Conservation (phyloP, 1,140 invertebrate genomes). For the Liolophura sinensis region DNA sequence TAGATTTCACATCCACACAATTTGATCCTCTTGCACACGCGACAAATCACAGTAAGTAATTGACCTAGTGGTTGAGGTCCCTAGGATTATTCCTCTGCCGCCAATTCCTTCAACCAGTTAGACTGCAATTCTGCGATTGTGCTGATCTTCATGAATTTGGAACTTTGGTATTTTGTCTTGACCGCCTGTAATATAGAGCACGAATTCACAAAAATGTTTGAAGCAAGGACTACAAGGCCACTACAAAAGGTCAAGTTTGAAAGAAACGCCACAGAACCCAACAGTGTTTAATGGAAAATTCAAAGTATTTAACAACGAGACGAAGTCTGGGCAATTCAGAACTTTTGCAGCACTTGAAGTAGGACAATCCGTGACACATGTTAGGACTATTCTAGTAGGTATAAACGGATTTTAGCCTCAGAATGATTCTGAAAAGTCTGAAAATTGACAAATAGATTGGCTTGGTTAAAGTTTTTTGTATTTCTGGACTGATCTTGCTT, state of each 20-base stretch:
- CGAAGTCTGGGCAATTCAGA: not conserved
- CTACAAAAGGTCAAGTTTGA: constrained; percentile 2
- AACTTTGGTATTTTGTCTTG: constrained; percentile 59
- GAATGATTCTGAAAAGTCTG: too few relatives aligned
- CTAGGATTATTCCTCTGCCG: constrained; percentile 14
- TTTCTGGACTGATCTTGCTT: too few relatives aligned
- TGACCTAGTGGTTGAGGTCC: not conserved
- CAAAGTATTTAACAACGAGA: not conserved
- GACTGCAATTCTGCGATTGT: constrained; percentile 57
- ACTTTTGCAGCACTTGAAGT: too few relatives aligned
- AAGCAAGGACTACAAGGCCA: constrained; percentile 7
- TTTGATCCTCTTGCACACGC: too few relatives aligned
- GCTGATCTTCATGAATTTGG: constrained; percentile 61
- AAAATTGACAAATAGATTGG: too few relatives aligned
- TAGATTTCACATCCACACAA: too few relatives aligned
- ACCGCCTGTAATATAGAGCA: constrained; percentile 57
- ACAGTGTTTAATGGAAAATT: not conserved
- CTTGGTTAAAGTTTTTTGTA: too few relatives aligned
- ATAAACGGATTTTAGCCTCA: too few relatives aligned
- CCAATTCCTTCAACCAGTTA: constrained; percentile 42
- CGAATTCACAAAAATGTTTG: constrained; percentile 4
- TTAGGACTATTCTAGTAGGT: too few relatives aligned
- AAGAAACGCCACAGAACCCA: not conserved
- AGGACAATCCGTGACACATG: not conserved
- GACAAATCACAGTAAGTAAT: not conserved